phyloP scores from a whole-genome alignment of 2,797 vertebrate species.

The Sebastes taczanowskii region DNA sequence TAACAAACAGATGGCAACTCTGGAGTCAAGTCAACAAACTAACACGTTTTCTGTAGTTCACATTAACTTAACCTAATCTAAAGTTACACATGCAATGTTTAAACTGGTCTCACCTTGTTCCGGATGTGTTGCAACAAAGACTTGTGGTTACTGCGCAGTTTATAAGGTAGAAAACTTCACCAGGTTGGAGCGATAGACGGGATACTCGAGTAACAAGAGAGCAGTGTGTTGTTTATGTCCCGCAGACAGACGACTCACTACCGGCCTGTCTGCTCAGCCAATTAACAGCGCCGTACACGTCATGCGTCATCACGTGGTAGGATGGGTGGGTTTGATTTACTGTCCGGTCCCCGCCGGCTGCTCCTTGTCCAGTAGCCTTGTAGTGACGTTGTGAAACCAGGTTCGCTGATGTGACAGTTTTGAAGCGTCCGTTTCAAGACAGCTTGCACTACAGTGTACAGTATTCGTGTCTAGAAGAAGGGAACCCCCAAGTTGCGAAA shows the following conservation, averaged over 20 bases:
- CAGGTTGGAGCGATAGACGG: background rate
- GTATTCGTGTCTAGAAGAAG: no score
- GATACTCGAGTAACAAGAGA: fast-evolving
- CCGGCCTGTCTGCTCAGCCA: slow-evolving; percentile 37
- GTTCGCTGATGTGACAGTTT: background rate
- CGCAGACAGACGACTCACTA: background rate
- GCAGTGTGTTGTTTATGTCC: slow-evolving; percentile 34
- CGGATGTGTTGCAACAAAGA: background rate
- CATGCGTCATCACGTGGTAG: slow-evolving; percentile 31
- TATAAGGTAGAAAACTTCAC: background rate
- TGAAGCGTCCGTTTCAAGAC: background rate
- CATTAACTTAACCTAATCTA: background rate
- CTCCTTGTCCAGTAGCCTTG: fast-evolving
- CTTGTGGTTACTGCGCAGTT: background rate
- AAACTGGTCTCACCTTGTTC: background rate
- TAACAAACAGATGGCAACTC: background rate
- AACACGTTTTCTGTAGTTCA: background rate
- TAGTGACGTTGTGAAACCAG: background rate
- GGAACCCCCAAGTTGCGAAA: no score
- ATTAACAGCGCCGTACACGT: background rate
- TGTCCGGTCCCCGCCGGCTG: background rate
- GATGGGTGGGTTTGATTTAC: background rate
- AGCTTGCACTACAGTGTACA: background rate
- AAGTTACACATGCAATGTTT: background rate
- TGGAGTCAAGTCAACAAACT: background rate